Evolutionary conservation across 2,797 vertebrate genomes (phyloP), one percentile per base, ranked within the genome.

Genomic region (Antennarius maculatus): DNA sequence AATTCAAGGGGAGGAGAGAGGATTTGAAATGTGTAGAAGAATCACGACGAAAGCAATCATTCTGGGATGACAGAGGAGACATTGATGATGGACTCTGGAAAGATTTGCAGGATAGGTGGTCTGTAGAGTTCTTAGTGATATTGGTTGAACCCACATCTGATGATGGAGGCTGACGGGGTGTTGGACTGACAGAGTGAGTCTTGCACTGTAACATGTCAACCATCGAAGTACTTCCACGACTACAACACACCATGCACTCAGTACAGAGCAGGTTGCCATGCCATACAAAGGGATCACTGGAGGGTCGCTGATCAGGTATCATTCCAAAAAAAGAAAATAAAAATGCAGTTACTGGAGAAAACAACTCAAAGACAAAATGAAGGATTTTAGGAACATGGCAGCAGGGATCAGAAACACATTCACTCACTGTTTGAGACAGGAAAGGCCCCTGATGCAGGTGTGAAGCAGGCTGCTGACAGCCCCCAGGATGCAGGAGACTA

Each of bases 371-470:
- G 45, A 62, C 17, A 39, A 67, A 59, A 72, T 39, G 1, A 57
- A 61, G 15, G 28, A 57, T 57, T 52, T 37, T 8, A 43, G 10
- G 59, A 45, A 77, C 14, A 7, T 17, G 69, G 15, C 18, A 17
- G 46, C 0, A 64, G 17, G 66, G 54, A 63, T 3, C 45, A 37
- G 12, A 65, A 58, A 45, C 4, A 28, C 1, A 29, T 61, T 51
- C 37, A 92, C 93, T 92, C 85, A 94, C 93, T 70, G 91, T 86
- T 78, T 86, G 89, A 84, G 90, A 79, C 56, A 82, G 88, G 77
- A 89, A 89, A 69, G 71, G 66, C 58, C 79, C 86, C 69, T 80
- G 89, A 57, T 89, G 88, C 65, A 84, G 72, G 51, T 90, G 87
- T 60, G 84, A 56, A 61, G 79, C 73, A 49, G 87, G 64, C 48